Evolutionary conservation across 2,113 vertebrate species (phyloP).

Genomic region (Corythornis vintsioides): DNA sequence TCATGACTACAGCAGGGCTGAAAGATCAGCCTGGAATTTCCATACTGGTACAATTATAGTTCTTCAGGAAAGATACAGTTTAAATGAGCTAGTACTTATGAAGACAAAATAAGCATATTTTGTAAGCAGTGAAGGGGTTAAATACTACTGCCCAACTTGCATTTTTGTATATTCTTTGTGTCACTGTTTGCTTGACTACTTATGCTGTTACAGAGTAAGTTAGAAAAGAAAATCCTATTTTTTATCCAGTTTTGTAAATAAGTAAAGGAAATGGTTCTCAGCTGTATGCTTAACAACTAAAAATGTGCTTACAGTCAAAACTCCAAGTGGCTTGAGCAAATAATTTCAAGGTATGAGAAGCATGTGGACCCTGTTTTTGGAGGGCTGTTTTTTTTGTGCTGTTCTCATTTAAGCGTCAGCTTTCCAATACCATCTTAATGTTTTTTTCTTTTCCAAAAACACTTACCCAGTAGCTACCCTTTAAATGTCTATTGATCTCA

Average conservation of each 20-base stretch:
- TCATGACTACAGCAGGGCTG: not conserved
- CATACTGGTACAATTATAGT: not conserved
- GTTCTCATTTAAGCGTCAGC: not conserved
- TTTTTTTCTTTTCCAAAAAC: not conserved
- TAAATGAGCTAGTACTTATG: not conserved
- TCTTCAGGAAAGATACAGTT: not conserved
- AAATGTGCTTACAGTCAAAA: not conserved
- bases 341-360: not conserved
- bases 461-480: not conserved
- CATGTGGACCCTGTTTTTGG: rapidly evolving
- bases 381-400: not conserved
- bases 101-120: not conserved
- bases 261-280: not conserved
- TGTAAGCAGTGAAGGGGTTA: not conserved
- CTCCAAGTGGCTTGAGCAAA: not conserved
- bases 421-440: not conserved
- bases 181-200: not conserved
- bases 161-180: not conserved
- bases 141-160: not conserved
- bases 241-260: not conserved
- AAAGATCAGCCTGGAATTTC: not conserved
- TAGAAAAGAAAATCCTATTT: not conserved
- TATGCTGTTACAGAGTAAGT: not conserved
- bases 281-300: not conserved
- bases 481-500: not conserved